phyloP scores from a whole-genome alignment of 1,140 invertebrate species.

The Neuroterus valhalla region DNA sequence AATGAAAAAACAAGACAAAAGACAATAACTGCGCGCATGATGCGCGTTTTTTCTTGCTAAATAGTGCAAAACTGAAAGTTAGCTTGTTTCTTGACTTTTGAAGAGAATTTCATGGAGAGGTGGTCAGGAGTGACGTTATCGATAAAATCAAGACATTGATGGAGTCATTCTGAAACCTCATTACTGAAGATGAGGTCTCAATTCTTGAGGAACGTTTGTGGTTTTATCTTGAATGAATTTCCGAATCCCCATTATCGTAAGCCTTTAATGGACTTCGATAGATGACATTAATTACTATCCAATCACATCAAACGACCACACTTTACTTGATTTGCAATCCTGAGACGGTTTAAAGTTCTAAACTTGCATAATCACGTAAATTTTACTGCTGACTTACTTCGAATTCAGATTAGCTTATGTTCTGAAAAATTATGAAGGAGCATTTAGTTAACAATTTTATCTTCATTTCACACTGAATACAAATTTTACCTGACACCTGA shows the following conservation, averaged over 20 bases:
- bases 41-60: too few relatives aligned
- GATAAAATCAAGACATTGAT: background rate
- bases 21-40: too few relatives aligned
- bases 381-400: background rate
- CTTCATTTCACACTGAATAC: too few relatives aligned
- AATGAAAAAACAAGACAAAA: too few relatives aligned
- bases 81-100: too few relatives aligned
- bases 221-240: conserved; percentile 49
- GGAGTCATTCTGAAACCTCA: background rate
- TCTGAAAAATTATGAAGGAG: too few relatives aligned
- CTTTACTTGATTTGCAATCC: conserved; percentile 9
- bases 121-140: background rate
- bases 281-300: conserved; percentile 57
- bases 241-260: conserved; percentile 55
- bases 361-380: background rate
- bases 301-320: conserved; percentile 47
- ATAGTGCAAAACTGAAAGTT: too few relatives aligned
- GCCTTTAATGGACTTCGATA: conserved; percentile 53
- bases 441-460: too few relatives aligned
- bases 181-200: background rate
- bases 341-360: background rate
- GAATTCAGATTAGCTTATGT: background rate
- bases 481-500: too few relatives aligned
- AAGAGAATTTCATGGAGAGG: background rate
- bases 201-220: conserved; percentile 2